Conservation (phyloP, 2,797 vertebrate genomes). For the Esox masquinongy region DNA sequence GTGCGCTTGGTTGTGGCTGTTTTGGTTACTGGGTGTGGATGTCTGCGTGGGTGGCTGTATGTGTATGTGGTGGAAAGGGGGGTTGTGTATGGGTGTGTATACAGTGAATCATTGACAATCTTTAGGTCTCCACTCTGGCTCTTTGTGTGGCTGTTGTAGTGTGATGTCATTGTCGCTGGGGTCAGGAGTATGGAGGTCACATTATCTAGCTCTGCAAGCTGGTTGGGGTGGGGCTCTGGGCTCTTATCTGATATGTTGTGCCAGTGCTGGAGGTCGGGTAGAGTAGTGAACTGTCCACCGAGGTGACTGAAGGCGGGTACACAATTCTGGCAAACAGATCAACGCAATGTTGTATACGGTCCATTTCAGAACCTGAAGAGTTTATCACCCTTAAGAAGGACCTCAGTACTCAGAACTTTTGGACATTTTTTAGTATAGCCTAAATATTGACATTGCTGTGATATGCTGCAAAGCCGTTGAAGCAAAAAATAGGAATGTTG, state of each 20-base stretch:
- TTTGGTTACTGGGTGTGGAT: neutral
- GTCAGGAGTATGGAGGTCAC: conserved; percentile 30
- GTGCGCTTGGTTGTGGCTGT: neutral
- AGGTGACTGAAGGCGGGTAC: neutral
- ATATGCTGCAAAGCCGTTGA: neutral
- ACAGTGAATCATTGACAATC: conserved; percentile 6
- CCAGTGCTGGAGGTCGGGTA: conserved; percentile 16
- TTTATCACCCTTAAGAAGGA: too few relatives aligned
- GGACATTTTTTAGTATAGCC: neutral
- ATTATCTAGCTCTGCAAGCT: conserved; percentile 64
- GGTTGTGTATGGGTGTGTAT: neutral
- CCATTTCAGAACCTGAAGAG: too few relatives aligned
- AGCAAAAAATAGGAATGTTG: neutral
- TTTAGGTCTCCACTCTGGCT: conserved; percentile 22
- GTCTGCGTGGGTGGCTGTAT: neutral
- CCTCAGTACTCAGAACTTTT: neutral
- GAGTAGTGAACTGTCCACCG: neutral
- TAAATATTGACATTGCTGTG: neutral
- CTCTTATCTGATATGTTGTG: conserved; percentile 55
- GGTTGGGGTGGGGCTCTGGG: conserved; percentile 62
- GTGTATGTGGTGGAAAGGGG: too few relatives aligned
- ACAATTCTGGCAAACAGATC: too few relatives aligned
- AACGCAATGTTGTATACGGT: too few relatives aligned
- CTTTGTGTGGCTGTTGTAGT: conserved; percentile 14
- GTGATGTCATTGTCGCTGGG: conserved; percentile 40